Conservation (phyloP, 2,888 invertebrate genomes). For the Erebia ligea region DNA sequence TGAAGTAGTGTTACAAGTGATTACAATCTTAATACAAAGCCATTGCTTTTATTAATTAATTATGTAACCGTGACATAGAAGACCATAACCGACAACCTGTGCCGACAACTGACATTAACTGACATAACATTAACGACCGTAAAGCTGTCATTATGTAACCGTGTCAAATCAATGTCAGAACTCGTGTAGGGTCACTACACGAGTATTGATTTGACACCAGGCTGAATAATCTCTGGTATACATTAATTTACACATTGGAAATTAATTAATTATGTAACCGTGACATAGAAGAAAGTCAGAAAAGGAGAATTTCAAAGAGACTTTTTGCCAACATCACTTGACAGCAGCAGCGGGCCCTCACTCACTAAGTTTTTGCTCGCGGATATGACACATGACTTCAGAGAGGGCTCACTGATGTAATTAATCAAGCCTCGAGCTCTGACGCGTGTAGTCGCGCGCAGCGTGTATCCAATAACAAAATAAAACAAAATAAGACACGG, state of each 20-base stretch:
- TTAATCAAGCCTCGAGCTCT: conserved; percentile 61
- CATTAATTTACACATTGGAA: neutral
- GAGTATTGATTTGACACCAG: too few relatives aligned
- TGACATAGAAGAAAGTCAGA: neutral
- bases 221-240: too few relatives aligned
- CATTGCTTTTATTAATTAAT: neutral
- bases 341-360: conserved; percentile 35
- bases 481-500: conserved; percentile 29
- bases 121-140: too few relatives aligned
- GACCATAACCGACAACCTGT: too few relatives aligned
- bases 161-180: too few relatives aligned
- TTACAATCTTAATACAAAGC: too few relatives aligned
- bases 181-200: too few relatives aligned
- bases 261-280: neutral
- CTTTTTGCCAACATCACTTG: conserved; percentile 26
- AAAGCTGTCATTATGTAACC: too few relatives aligned
- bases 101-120: too few relatives aligned
- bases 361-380: conserved; percentile 59
- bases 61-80: neutral
- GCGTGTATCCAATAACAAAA: conserved; percentile 31
- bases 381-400: conserved; percentile 66
- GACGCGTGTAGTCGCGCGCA: conserved; percentile 24
- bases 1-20: too few relatives aligned
- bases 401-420: conserved; percentile 63
- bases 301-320: conserved; percentile 8